Evolutionary conservation across 1,140 invertebrate genomes (phyloP), one percentile per base, ranked within the genome.

Genomic region (Anoplophora glabripennis): DNA sequence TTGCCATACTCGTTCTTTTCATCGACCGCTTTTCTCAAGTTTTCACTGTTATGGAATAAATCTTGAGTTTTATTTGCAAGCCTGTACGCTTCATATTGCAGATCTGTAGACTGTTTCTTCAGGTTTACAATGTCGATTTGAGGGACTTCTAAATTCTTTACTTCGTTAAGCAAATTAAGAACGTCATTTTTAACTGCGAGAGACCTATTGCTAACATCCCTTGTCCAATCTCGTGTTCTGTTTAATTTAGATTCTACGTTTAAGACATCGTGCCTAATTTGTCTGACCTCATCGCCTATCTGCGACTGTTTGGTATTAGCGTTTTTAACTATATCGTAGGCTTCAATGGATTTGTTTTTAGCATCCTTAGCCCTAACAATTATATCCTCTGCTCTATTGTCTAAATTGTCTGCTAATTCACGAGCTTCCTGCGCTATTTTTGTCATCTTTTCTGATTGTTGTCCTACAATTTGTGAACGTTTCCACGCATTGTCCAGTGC

Each of bases 401-500:
- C 86, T 57, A 88, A 84, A 77, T 85, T 80, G 62, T 94, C 89
- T 1, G 92, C 92, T 1, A 90, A 67, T 10, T 83, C 74, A 15
- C 93, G 81, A 4, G 94, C 92, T 73, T 94, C 87, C 53, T 91
- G 84, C 0, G 94, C 93, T 41, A 96, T 91, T 14, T 86, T 81
- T 1, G 93, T 94, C 90, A 98, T 96, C 67, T 92, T 86, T 17
- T 89, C 83, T 14, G 92, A 95, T 70, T 96, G 91, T 63, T 93
- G 88, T 8, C 94, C 94, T 74, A 93, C 93, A 75, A 92, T 85
- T 38, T 86, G 83, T 0, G 93, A 92, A 38, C 91, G 85, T 64
- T 90, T 86, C 70, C 86, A 83, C 0, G 94, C 94, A 66, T 89
- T 87, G 1, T 83, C 75, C 40, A 96, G 75, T 0, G 93, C 92